Percentiles rank a stretch among this genome's conserved stretches.
Conservation (phyloP, 2,113 vertebrate species). For the Coracopsis vasa region DNA sequence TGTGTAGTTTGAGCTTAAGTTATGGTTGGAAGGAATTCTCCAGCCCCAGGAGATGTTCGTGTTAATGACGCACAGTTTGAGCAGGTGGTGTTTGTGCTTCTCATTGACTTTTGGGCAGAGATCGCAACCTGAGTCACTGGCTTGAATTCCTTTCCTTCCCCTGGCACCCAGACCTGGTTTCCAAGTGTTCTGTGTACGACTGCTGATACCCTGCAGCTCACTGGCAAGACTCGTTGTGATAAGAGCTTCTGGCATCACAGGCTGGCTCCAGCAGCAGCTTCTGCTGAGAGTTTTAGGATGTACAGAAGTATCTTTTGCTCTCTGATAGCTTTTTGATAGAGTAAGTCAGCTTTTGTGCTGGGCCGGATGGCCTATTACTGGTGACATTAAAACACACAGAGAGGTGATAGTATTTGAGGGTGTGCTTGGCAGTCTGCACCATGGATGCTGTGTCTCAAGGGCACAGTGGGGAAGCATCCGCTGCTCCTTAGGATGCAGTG, state of each 20-base stretch:
- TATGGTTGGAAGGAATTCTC: neutral
- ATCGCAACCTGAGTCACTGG: neutral
- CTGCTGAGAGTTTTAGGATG: neutral
- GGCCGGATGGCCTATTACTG: neutral
- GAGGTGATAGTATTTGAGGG: neutral
- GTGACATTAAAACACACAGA: rapidly evolving
- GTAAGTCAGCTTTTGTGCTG: neutral
- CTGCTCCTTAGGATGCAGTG: neutral
- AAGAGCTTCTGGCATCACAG: neutral
- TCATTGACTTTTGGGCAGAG: neutral
- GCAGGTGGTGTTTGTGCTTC: neutral
- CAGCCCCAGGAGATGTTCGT: neutral
- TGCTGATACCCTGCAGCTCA: neutral
- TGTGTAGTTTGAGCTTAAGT: neutral
- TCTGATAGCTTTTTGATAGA: neutral
- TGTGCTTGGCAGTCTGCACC: neutral
- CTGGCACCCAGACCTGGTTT: neutral
- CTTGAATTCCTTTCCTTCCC: neutral
- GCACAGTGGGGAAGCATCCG: neutral
- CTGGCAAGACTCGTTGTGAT: neutral
- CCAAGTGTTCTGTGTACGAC: neutral
- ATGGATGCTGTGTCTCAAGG: neutral
- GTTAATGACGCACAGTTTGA: neutral
- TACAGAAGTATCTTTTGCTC: neutral
- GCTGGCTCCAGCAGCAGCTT: neutral